phyloP scores from a whole-genome alignment of 2,113 vertebrate genomes.

The Eublepharis macularius region DNA sequence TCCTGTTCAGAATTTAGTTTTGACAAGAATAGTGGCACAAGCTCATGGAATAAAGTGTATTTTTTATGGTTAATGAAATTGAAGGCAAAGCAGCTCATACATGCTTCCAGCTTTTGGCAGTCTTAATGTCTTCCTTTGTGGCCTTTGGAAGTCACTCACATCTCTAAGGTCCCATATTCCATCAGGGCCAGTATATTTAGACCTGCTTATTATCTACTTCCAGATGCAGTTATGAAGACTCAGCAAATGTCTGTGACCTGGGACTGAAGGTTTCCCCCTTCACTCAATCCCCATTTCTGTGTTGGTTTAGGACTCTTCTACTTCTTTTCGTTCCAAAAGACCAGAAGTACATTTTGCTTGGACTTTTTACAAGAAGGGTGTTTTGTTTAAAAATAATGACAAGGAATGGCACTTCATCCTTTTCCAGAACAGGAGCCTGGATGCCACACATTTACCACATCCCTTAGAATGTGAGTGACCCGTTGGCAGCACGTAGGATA shows the following conservation, averaged over 20 bases:
- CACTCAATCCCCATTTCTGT: not conserved
- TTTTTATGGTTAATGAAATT: not conserved
- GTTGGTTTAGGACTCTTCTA: not conserved
- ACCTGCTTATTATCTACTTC: not conserved
- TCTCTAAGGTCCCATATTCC: not conserved
- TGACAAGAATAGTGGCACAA: not conserved
- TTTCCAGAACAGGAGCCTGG: not conserved
- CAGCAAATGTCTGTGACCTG: not conserved
- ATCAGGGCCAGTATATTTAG: not conserved
- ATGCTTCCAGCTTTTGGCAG: not conserved
- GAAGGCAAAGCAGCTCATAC: not conserved
- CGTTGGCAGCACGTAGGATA: not conserved
- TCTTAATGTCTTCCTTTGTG: not conserved
- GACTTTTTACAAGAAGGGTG: not conserved
- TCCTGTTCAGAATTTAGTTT: not conserved
- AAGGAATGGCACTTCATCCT: not conserved
- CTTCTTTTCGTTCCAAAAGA: not conserved
- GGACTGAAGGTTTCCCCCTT: not conserved
- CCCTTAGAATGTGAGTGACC: not conserved
- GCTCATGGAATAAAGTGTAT: not conserved
- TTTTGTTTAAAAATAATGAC: conserved; percentile 3
- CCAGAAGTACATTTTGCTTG: not conserved
- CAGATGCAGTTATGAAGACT: not conserved
- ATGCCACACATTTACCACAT: not conserved
- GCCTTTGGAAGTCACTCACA: not conserved